Evolutionary conservation across 35 echinoderm and acorn worm genomes (phyloP).

Genomic region (Apostichopus japonicus): DNA sequence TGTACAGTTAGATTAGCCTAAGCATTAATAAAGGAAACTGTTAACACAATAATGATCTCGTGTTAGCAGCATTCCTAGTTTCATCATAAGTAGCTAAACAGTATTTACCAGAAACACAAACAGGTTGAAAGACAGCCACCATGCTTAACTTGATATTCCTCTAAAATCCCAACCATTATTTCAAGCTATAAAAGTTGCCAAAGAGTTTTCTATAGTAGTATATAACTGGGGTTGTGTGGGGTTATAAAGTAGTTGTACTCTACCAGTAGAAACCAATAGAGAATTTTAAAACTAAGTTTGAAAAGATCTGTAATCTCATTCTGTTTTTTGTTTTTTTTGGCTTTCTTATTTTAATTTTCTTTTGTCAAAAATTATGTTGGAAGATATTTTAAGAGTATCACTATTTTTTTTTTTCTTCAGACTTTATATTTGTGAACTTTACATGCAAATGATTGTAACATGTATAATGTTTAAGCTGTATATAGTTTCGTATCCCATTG

Average conservation of each 20-base stretch:
- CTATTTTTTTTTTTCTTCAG: constrained; percentile 27
- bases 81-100: neutral
- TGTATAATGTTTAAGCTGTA: constrained; percentile 33
- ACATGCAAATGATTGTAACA: neutral
- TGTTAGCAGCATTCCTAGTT: neutral
- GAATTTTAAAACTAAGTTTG: neutral
- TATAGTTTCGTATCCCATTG: constrained; percentile 13
- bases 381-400: constrained; percentile 12
- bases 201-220: constrained; percentile 19
- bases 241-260: neutral
- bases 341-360: neutral
- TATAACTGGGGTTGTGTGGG: neutral
- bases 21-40: neutral
- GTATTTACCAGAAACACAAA: neutral
- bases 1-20: neutral
- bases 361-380: constrained; percentile 22
- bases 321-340: neutral
- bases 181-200: neutral
- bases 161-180: neutral
- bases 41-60: neutral
- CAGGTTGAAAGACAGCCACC: neutral
- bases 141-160: neutral
- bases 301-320: neutral
- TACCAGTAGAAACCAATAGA: neutral
- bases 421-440: constrained; percentile 30